Evolutionary conservation across 2,797 vertebrate species (phyloP).

Genomic region (Anolis apletophallus): DNA sequence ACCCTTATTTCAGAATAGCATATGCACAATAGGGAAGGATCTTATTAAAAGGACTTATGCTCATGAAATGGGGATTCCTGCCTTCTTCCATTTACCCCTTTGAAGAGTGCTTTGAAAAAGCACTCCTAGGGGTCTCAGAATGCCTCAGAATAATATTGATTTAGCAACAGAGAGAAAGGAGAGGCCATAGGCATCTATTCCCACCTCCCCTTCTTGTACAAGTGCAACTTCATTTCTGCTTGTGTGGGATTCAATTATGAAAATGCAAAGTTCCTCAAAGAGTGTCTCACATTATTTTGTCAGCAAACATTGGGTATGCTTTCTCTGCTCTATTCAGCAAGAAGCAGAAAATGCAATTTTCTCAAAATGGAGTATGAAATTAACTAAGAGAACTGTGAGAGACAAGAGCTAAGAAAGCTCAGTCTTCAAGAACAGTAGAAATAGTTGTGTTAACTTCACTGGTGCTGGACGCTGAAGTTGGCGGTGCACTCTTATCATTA

Average conservation of each 20-base stretch:
- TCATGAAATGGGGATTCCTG: background rate
- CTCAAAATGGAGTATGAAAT: background rate
- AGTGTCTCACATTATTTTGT: constrained; percentile 11
- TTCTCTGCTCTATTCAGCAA: constrained; percentile 15
- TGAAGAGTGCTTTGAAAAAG: background rate
- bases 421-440: constrained; percentile 78
- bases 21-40: background rate
- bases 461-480: constrained; percentile 81
- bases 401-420: constrained; percentile 10
- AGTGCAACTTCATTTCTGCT: constrained; percentile 5
- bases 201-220: background rate
- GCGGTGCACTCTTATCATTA: constrained; percentile 74
- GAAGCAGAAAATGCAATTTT: background rate
- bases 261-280: constrained; percentile 11
- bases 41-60: background rate
- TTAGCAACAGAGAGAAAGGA: background rate
- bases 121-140: background rate
- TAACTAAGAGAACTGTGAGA: background rate
- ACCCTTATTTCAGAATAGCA: background rate
- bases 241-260: background rate
- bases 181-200: background rate
- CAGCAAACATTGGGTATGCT: constrained; percentile 23
- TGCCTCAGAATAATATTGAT: background rate
- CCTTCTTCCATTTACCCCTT: background rate
- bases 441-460: constrained; percentile 77